Evolutionary conservation across 2,888 invertebrate species (phyloP), one percentile per base, ranked within the genome.

Genomic region (Blomia tropicalis): DNA sequence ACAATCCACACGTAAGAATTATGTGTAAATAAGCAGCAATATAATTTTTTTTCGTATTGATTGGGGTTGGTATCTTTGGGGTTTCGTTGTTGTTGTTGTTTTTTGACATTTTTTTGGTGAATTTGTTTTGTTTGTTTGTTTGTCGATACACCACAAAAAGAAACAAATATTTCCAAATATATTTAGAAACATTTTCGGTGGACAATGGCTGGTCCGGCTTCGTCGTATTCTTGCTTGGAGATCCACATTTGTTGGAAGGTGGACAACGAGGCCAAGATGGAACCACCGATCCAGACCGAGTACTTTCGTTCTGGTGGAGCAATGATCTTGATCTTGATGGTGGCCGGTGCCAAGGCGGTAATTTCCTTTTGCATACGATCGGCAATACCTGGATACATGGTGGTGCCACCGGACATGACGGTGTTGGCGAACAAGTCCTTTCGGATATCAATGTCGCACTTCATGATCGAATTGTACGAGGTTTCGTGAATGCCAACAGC

Each of bases 291-390:
- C 92, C 92, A 92, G 70, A 92, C 92, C 73, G 91, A 91, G 82
- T 93, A 92, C 77, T 92, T 92, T 75, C 92, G 82, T 81, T 92
- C 92, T 68, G 91, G 90, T 62, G 90, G 90, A 70, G 90, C 90
- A 77, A 90, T 90, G 72, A 80, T 79, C 74, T 80, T 80, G 73
- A 81, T 80, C 74, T 81, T 81, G 79, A 81, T 80, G 60, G 80
- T 80, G 70, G 75, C 73, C 60, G 80, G 80, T 51, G 79, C 80
- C 69, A 91, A 80, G 64, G 88, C 84, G 67, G 88, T 89, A 79
- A 91, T 90, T 79, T 92, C 92, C 78, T 91, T 92, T 79, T 92
- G 91, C 91, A 92, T 91, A 71, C 92, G 82, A 78, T 92, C 92
- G 70, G 91, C 92, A 76, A 93, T 91, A 80, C 92, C 86, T 67